Percentiles rank a stretch among this genome's conserved stretches.
Conservation (phyloP, 2,113 vertebrate genomes). For the Mellivora capensis region DNA sequence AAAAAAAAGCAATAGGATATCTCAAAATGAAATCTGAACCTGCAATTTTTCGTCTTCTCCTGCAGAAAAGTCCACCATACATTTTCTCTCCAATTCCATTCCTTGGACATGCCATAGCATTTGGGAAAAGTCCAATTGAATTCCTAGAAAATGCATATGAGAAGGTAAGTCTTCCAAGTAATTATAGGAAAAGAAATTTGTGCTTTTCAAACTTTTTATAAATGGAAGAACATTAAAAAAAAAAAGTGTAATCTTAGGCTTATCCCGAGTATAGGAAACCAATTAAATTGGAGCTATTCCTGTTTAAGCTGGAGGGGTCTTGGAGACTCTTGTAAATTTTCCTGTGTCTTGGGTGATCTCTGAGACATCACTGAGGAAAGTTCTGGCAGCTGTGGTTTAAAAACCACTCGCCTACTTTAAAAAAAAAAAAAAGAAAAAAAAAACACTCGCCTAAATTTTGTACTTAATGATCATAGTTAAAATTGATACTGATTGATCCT, state of each 20-base stretch:
- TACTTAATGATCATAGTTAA: neutral
- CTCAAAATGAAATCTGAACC: constrained; percentile 16
- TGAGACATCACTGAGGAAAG: neutral
- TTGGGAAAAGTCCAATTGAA: constrained; percentile 95
- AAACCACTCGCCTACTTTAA: neutral
- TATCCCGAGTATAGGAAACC: neutral
- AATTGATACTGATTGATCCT: neutral
- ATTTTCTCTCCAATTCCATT: constrained; percentile 94
- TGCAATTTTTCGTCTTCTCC: neutral
- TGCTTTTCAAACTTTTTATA: neutral
- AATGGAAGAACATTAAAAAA: neutral
- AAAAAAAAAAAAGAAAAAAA: no score
- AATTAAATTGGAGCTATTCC: neutral
- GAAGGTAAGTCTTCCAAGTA: constrained; percentile 84
- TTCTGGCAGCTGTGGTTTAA: neutral
- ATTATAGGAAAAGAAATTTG: neutral
- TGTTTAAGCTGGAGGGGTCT: neutral
- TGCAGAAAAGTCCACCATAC: constrained; percentile 91
- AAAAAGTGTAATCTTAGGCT: neutral
- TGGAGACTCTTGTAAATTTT: neutral
- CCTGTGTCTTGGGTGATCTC: neutral
- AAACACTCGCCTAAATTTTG: neutral
- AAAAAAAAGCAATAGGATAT: neutral
- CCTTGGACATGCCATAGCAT: constrained; percentile 94
- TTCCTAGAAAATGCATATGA: constrained; percentile 96